Base-by-base conservation (phyloP, 2,113 vertebrate genomes). In the Galbula dea region DNA sequence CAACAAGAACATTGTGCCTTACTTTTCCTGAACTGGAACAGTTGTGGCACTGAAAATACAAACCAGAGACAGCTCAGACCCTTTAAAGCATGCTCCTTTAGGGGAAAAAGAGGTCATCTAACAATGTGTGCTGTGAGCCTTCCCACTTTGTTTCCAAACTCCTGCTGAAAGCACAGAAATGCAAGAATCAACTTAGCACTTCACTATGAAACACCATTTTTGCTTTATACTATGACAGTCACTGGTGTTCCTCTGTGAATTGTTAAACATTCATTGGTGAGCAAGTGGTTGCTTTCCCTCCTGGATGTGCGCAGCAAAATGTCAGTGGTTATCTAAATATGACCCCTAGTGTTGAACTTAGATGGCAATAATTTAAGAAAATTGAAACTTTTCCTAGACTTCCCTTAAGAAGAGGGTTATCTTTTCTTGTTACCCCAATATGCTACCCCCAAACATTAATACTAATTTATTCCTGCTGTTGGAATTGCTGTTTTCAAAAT, bases 341-440 rank as follows among this genome's bases (percentile, higher is more conserved):
- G 97, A 98, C 96, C 96, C 67, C 96, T 97, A 96, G 95, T 94
- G 97, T 98, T 95, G 96, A 97, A 89, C 34, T 94, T 83, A 83
- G 30, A 74, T 55, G 91, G 26, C 58, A 93, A 61, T 95, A 74
- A 68, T 61, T 79, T 74, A 43, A 69, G 59, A 92, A 94, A 89
- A 46, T 41, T 37, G n/a, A 7, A 58, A 37, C 13, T 55, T 13
- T 51, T 18, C 20, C 15, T 69, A 63, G 34, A 13, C 15, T 54
- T 83, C 24, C 22, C 5, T 52, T 58, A 68, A 65, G 34, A 77
- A 80, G 12, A 52, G 5, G 2, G 0, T 36, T 3, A 27, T 29
- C 20, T 79, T 77, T 66, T 88, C 68, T 68, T 9, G 4, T 72
- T 74, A 49, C 45, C 15, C n/a, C 12, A 80, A 24, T 78, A 77